These are phyloP conservation scores for Caranx ignobilis DNA, from an alignment of 2,113 vertebrate genomes.

Conservation along the genomic window DNA sequence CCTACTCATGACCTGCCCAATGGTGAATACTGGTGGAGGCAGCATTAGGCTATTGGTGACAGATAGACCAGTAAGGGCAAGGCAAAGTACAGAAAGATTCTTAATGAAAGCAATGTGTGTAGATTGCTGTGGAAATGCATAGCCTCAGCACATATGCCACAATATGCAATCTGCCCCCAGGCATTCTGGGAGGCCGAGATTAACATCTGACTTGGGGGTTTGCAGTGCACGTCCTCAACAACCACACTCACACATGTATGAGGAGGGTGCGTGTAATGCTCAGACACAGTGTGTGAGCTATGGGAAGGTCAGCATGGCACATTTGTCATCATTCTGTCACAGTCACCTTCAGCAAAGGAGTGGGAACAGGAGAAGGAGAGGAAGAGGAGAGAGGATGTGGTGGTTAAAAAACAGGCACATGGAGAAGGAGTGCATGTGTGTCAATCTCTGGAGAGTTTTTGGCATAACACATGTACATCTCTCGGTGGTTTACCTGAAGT, in stretches of 20 bases:
- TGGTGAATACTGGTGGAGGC: no score
- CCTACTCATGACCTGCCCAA: no score
- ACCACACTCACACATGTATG: background rate
- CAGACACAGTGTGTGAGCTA: background rate
- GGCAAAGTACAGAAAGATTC: no score
- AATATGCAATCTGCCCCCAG: background rate
- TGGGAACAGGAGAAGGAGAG: background rate
- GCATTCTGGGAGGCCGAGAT: constrained; percentile 22
- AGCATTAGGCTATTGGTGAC: no score
- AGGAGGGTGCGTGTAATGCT: background rate
- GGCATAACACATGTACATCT: constrained; percentile 4
- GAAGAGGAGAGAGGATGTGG: constrained; percentile 5
- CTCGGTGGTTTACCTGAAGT: constrained; percentile 12
- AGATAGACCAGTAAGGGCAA: no score
- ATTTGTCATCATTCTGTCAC: constrained; percentile 25
- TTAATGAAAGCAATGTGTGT: no score
- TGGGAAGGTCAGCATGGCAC: constrained; percentile 6
- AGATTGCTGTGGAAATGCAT: background rate
- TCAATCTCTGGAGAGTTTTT: constrained; percentile 29
- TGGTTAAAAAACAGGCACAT: background rate
- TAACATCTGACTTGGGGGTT: background rate
- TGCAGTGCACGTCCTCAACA: background rate
- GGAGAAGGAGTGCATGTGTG: constrained; percentile 1
- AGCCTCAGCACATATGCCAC: background rate
- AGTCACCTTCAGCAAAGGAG: constrained; percentile 7